Conservation (phyloP, 2,797 vertebrate species). For the Falco naumanni region DNA sequence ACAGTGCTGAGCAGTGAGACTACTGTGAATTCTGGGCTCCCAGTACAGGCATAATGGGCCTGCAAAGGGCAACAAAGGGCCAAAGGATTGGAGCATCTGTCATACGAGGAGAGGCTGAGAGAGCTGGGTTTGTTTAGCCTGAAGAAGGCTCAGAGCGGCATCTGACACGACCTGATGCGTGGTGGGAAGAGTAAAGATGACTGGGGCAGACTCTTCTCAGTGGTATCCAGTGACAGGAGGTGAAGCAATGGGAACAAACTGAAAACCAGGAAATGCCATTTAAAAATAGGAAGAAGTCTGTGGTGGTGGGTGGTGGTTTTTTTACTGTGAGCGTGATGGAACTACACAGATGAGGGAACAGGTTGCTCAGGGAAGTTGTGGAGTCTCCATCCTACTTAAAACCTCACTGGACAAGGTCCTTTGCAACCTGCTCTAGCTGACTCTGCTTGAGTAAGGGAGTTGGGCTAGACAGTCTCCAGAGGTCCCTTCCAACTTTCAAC, state of each 20-base stretch:
- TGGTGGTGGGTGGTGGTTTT: rapidly evolving
- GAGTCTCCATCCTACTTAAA: neutral
- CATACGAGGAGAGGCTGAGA: neutral
- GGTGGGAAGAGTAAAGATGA: neutral
- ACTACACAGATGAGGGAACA: neutral
- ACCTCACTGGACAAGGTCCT: neutral
- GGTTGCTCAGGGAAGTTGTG: neutral
- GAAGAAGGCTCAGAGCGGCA: neutral
- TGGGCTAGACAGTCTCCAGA: neutral
- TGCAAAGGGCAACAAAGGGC: neutral
- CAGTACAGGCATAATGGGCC: neutral
- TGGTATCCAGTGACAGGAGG: neutral
- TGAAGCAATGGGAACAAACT: neutral
- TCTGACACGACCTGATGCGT: neutral
- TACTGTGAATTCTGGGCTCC: neutral
- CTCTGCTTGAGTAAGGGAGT: neutral
- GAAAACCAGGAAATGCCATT: neutral
- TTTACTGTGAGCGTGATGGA: neutral
- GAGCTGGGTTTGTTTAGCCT: neutral
- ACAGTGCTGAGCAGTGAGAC: neutral
- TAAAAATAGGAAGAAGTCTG: neutral
- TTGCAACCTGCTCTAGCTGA: neutral
- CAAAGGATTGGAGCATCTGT: neutral
- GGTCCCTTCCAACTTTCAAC: neutral
- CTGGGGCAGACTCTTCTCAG: neutral